A percentile compares a stretch with the other conserved stretches of the same genome.
phyloP scores from a whole-genome alignment of 1,140 invertebrate genomes.

The Drosophila erecta region DNA sequence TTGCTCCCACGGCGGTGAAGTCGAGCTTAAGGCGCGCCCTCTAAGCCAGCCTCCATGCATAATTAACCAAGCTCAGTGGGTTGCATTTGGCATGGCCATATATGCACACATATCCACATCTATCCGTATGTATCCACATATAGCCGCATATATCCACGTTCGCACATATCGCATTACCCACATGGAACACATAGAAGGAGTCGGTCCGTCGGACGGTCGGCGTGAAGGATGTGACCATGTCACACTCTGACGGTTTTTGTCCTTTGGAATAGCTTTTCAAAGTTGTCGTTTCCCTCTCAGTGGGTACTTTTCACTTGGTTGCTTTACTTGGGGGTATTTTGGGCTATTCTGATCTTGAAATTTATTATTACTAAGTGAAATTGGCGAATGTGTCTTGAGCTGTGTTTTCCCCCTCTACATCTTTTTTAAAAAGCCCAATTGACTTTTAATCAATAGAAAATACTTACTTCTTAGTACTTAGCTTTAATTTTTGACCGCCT shows the following conservation, averaged over 20 bases:
- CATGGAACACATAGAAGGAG: constrained; percentile 13
- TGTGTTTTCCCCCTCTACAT: too few species aligned
- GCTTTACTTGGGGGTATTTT: neutral
- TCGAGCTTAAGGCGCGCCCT: constrained; percentile 59
- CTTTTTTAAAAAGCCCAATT: too few species aligned
- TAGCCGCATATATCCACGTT: constrained; percentile 8
- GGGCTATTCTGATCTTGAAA: neutral
- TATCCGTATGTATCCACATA: constrained; percentile 4
- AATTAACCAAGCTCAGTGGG: constrained; percentile 66
- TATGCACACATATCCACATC: neutral
- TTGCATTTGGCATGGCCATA: constrained; percentile 44
- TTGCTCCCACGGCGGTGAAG: constrained; percentile 27
- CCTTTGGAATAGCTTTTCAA: constrained; percentile 59
- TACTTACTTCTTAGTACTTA: too few species aligned
- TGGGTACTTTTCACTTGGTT: constrained; percentile 12
- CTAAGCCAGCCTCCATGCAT: constrained; percentile 68
- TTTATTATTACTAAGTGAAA: too few species aligned
- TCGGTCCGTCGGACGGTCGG: constrained; percentile 39
- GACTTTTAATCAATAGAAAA: too few species aligned
- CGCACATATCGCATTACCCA: constrained; percentile 47
- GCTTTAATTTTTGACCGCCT: too few species aligned
- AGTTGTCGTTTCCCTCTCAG: constrained; percentile 36
- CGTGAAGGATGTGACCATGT: constrained; percentile 81
- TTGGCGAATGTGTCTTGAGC: too few species aligned
- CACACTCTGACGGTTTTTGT: constrained; percentile 78